Evolutionary conservation across 2,113 vertebrate species (phyloP).

Genomic region (Gasterosteus aculeatus): DNA sequence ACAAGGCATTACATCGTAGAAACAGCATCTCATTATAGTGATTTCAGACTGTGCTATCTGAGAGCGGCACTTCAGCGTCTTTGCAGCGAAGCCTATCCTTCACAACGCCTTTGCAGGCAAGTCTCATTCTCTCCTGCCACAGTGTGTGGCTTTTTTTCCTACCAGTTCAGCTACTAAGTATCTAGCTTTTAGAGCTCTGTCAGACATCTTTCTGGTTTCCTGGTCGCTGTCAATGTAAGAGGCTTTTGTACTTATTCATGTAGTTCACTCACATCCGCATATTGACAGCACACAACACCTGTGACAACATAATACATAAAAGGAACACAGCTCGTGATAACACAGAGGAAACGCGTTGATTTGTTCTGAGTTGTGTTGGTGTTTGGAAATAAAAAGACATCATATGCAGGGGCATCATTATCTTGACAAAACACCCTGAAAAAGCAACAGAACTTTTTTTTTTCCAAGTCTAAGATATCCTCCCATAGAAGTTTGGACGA

Average conservation of each 20-base stretch:
- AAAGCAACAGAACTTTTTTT: neutral
- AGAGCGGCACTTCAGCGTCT: no score
- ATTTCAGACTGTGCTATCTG: neutral
- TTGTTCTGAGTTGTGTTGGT: constrained; percentile 2
- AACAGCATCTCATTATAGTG: neutral
- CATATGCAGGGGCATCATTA: neutral
- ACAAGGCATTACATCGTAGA: constrained; percentile 4
- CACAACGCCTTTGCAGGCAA: no score
- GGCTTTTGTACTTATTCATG: constrained; percentile 13
- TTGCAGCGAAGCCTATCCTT: no score
- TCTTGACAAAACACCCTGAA: neutral
- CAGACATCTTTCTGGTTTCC: constrained; percentile 8
- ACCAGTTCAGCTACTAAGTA: no score
- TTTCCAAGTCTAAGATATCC: constrained; percentile 3
- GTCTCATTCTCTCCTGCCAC: no score
- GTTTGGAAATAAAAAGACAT: neutral
- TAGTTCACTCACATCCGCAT: constrained; percentile 20
- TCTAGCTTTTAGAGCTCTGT: no score
- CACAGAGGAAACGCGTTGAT: neutral
- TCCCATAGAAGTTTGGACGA: constrained; percentile 17
- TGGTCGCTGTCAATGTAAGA: constrained; percentile 16
- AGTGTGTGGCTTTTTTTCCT: no score
- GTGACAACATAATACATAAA: constrained; percentile 2
- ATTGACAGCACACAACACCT: constrained; percentile 8
- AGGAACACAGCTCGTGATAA: neutral